These are phyloP conservation scores for Probaryconus sp. DNA, from an alignment of 1,140 invertebrate species.

Conservation along the genomic window DNA sequence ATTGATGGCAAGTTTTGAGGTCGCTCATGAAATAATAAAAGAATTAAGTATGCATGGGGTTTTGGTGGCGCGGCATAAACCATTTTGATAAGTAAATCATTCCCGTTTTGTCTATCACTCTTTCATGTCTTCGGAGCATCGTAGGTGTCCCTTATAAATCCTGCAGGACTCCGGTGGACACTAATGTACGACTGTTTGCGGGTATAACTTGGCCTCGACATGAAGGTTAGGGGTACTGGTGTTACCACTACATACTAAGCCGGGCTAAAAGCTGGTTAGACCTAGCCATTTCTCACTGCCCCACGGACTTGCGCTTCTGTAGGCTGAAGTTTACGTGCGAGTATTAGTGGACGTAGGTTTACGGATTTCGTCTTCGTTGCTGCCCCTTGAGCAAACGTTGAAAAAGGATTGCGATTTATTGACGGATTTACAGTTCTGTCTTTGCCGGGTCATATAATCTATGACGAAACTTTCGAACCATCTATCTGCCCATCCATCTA, in stretches of 20 bases:
- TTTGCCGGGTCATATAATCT: constrained; percentile 11
- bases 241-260: constrained; percentile 76
- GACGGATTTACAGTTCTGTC: constrained; percentile 72
- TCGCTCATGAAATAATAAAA: constrained; percentile 31
- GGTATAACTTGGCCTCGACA: constrained; percentile 78
- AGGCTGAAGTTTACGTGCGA: constrained; percentile 44
- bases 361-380: constrained; percentile 74
- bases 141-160: constrained; percentile 77
- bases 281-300: constrained; percentile 76
- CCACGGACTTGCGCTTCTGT: constrained; percentile 68
- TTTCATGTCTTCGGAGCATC: constrained; percentile 66
- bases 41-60: constrained; percentile 24
- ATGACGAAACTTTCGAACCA: constrained; percentile 8
- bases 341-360: constrained; percentile 46
- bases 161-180: constrained; percentile 76
- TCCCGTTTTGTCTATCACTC: constrained; percentile 45
- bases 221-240: constrained; percentile 75
- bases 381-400: constrained; percentile 74
- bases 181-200: constrained; percentile 79
- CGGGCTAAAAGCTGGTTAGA: constrained; percentile 77
- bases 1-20: constrained; percentile 8
- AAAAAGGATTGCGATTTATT: constrained; percentile 72
- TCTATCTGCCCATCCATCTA: background rate
- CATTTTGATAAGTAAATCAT: constrained; percentile 30
- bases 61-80: constrained; percentile 13